Conservation (phyloP, 2,113 vertebrate species). For the Sisor rabdophorus region DNA sequence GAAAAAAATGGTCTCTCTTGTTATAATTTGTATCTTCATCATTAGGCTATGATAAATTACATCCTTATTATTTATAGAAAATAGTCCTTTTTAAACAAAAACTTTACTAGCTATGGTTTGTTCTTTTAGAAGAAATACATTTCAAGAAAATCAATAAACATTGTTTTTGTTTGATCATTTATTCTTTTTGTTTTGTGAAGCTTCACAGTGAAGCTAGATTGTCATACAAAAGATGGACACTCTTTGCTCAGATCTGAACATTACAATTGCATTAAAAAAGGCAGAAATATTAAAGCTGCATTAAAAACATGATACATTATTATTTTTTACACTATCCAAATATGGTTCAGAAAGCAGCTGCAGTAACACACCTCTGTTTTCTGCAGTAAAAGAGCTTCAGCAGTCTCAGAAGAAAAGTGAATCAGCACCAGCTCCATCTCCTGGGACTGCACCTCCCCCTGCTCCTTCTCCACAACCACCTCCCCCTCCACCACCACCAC, state of each 20-base stretch:
- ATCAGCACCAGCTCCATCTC: slow-evolving; percentile 47
- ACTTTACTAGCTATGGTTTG: not conserved
- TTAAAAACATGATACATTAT: not conserved
- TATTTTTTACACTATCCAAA: not conserved
- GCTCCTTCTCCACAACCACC: slow-evolving; percentile 65
- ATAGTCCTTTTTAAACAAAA: too few relatives aligned
- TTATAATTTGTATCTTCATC: not conserved
- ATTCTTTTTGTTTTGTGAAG: not conserved
- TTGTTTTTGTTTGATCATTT: not conserved
- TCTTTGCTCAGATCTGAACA: not conserved
- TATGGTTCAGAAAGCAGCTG: not conserved
- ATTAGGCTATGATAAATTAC: not conserved
- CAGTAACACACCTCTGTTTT: slow-evolving; percentile 25
- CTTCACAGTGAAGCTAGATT: not conserved
- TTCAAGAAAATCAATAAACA: not conserved
- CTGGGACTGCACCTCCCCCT: slow-evolving; percentile 64
- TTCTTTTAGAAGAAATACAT: not conserved
- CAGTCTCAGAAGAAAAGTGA: slow-evolving; percentile 53
- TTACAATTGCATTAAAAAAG: not conserved
- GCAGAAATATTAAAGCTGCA: not conserved
- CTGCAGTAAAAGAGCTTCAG: slow-evolving; percentile 66
- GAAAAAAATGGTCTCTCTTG: not conserved
- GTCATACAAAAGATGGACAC: not conserved
- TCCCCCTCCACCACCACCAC: slow-evolving; percentile 66
- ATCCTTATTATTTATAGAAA: not conserved